Base-by-base conservation (phyloP, 35 echinoderm and acorn worm genomes). In the Patiria miniata region DNA sequence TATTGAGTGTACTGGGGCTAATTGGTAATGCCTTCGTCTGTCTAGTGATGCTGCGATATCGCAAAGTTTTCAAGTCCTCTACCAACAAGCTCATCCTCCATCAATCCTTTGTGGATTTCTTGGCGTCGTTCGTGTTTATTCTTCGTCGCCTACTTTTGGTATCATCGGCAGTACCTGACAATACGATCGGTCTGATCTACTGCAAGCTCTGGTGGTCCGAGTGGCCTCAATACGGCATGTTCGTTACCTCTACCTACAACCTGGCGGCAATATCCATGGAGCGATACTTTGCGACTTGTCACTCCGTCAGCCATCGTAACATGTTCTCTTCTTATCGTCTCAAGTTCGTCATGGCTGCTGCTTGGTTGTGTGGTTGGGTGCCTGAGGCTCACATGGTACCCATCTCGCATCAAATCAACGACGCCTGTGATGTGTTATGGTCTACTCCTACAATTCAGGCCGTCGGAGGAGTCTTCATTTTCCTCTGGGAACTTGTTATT, bases 51-150 rank as follows among this genome's bases (percentile, higher is more conserved):
- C 36, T 90, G 39, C 51, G 52, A 22, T 82, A 92, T 56, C 40
- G 37, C 17, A 92, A 82, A 17, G 73, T 82, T 50, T 94, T 94
- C 77, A 69, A 77, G 5, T 89, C 92, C 6, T 51, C 89, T 7
- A 94, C 92, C 14, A 89, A 89, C 76, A 37, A 90, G 16, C 77
- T 94, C 26, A 94, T 94, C 56, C 55, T 94, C 9, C 89, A 94
- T 36, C 92, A 94, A 37, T 87, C 92, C 1, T 18, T 94, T 21
- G 81, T 94, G 33, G 87, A 94, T 59, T 94, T 89, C 19, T n/a
- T 86, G 12, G 77, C 79, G 14, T 80, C 92, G 2, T 77, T 85
- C 8, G 68, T 94, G 36, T 94, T 94, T 37, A 68, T 86, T 5
- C 17, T 89, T 29, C 51, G 81, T 16, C 87, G 87, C 5, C 79